Evolutionary conservation across 2,797 vertebrate species (phyloP).

Genomic region (Picus viridis): DNA sequence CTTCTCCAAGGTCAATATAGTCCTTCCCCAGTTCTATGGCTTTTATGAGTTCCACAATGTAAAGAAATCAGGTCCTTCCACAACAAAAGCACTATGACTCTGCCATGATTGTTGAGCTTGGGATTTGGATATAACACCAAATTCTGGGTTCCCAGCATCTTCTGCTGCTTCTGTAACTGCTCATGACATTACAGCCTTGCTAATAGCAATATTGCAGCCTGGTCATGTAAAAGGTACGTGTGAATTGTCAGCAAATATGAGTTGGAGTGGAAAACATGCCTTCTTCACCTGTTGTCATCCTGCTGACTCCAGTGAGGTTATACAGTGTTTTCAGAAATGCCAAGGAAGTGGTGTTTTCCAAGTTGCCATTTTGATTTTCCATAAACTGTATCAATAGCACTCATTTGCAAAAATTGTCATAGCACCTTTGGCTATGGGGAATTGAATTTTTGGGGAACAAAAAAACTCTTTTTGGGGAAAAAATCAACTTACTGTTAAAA

Average conservation of each 20-base stretch:
- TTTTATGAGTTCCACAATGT: background rate
- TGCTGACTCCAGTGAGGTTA: background rate
- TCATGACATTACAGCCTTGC: background rate
- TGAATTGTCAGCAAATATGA: background rate
- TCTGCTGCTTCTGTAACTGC: background rate
- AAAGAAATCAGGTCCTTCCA: slow-evolving; percentile 8
- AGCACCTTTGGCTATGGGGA: background rate
- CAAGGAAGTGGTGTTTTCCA: background rate
- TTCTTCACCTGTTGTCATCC: background rate
- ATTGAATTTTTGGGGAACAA: background rate
- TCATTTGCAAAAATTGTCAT: background rate
- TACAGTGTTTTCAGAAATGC: background rate
- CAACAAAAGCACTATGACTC: slow-evolving; percentile 1
- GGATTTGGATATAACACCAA: background rate
- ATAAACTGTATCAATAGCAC: background rate
- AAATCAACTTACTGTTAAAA: background rate
- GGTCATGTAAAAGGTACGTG: background rate
- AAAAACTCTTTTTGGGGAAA: background rate
- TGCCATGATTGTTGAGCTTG: background rate
- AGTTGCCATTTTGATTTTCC: background rate
- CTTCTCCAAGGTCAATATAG: slow-evolving; percentile 5
- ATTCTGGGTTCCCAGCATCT: background rate
- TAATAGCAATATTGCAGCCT: background rate
- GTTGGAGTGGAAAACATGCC: background rate
- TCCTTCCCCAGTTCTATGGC: slow-evolving; percentile 13